Base-by-base conservation (phyloP, 2,888 invertebrate species). In the Steromphala cineraria region DNA sequence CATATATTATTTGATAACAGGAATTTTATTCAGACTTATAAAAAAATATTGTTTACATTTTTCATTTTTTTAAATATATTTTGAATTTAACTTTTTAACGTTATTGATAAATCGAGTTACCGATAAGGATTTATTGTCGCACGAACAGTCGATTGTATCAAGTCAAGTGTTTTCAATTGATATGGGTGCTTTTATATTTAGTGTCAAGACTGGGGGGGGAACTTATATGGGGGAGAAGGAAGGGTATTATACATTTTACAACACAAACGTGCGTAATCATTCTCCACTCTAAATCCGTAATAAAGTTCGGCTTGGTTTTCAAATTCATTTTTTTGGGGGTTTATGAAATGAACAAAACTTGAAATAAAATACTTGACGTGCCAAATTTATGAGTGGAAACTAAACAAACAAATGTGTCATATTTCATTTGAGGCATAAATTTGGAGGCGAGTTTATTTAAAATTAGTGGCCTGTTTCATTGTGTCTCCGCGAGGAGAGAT, bases 391-490 rank as follows among this genome's bases (percentile, higher is more conserved):
- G 71, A 71, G 36, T 71, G 36, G 36, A 40, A n/a, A 40, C 71
- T 71, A 36, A n/a, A 36, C 71, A 71, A 71, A 71, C 71, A 71
- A 71, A 71, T 71, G 71, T 71, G 40, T 71, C 40, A 71, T 71
- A 71, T 71, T 71, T 71, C 71, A 71, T 36, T 19, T 36, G 71
- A 71, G 71, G 71, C 71, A 71, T 71, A 71, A 71, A 31, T 40
- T 71, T 71, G 36, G 71, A 71, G 71, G 71, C 36, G 40, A 71
- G 28, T 71, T 71, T 71, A 71, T 71, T 36, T 71, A 36, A 71
- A 71, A 71, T 71, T 36, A 71, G 71, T 71, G 71, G 71, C 19
- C 71, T 71, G 71, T 71, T 71, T 71, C 71, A 71, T 71, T 31
- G 71, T 31, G 71, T 19, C 28, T 36, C 19, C n/a, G 19, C 17